A percentile compares a stretch with the other conserved stretches of the same genome.
These are phyloP conservation scores for Danio kyathit DNA, from an alignment of 2,797 vertebrate species.

Conservation along the genomic window DNA sequence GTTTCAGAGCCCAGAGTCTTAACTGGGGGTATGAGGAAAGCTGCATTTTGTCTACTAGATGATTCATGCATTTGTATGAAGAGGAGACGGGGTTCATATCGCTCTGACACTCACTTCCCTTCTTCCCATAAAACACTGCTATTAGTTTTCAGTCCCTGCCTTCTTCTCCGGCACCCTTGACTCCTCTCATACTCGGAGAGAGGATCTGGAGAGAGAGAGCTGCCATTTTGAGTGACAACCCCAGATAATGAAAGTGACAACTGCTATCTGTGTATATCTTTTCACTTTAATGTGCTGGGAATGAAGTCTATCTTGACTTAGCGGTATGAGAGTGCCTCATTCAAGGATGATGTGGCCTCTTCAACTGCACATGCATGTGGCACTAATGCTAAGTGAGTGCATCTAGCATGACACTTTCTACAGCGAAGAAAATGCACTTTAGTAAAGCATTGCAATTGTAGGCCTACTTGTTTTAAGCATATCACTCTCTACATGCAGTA, in stretches of 20 bases:
- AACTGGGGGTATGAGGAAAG: background rate
- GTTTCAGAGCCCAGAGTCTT: background rate
- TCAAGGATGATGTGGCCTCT: slow-evolving; percentile 8
- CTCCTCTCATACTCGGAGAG: slow-evolving; percentile 12
- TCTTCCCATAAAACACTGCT: slow-evolving; percentile 38
- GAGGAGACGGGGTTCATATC: slow-evolving; percentile 31
- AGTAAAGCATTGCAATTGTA: too few species aligned
- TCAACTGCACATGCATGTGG: slow-evolving; percentile 27
- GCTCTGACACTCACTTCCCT: slow-evolving; percentile 37
- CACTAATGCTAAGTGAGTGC: slow-evolving; percentile 3
- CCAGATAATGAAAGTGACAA: slow-evolving; percentile 57
- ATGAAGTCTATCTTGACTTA: slow-evolving; percentile 31
- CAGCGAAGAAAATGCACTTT: too few species aligned
- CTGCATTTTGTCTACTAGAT: slow-evolving; percentile 2
- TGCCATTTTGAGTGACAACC: slow-evolving; percentile 47
- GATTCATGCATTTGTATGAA: slow-evolving; percentile 43
- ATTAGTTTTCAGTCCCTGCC: slow-evolving; percentile 51
- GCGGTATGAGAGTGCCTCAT: slow-evolving; percentile 6
- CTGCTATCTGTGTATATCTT: slow-evolving; percentile 54
- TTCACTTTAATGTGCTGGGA: slow-evolving; percentile 44
- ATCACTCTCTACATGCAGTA: too few species aligned
- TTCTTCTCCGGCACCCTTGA: slow-evolving; percentile 35
- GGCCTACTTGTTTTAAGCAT: too few species aligned
- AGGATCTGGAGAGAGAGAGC: slow-evolving; percentile 33
- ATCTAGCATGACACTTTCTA: background rate